phyloP scores from a whole-genome alignment of 2,797 vertebrate genomes.

The Botia almorhae region DNA sequence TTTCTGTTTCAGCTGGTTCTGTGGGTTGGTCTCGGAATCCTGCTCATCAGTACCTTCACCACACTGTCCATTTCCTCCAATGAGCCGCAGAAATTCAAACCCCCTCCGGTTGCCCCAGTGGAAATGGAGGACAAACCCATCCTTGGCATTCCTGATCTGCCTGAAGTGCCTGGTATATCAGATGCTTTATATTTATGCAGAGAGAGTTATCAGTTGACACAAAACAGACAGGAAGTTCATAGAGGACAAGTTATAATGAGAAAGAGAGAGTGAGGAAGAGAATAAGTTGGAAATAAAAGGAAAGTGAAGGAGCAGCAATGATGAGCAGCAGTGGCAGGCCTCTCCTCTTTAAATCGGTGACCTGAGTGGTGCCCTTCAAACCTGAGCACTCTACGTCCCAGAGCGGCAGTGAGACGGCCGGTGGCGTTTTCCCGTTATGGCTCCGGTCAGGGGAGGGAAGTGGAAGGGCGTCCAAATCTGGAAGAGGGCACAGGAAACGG shows the following conservation, averaged over 20 bases:
- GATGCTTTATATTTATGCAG: constrained; percentile 15
- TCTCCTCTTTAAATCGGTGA: constrained; percentile 72
- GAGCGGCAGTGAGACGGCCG: constrained; percentile 54
- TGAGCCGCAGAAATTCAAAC: constrained; percentile 68
- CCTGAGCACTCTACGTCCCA: constrained; percentile 69
- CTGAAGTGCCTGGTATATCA: constrained; percentile 78
- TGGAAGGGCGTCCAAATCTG: constrained; percentile 57
- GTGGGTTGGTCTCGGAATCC: constrained; percentile 90
- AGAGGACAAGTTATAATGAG: constrained; percentile 64
- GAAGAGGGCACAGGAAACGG: constrained; percentile 55
- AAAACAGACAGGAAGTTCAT: not conserved
- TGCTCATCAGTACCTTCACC: constrained; percentile 92
- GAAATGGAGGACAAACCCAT: constrained; percentile 62
- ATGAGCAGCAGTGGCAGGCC: constrained; percentile 44
- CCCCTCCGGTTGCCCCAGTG: constrained; percentile 63
- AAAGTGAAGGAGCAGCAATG: constrained; percentile 14
- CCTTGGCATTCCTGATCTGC: constrained; percentile 61
- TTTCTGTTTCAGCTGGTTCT: constrained; percentile 84
- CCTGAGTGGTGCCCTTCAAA: constrained; percentile 82
- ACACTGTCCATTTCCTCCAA: constrained; percentile 85
- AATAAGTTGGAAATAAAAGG: constrained; percentile 9
- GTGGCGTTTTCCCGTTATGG: constrained; percentile 56
- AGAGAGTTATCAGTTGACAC: constrained; percentile 11
- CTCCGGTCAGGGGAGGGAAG: constrained; percentile 49
- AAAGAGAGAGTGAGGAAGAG: constrained; percentile 51